Base-by-base conservation (phyloP, 2,888 invertebrate species). In the Pammene fasciana region DNA sequence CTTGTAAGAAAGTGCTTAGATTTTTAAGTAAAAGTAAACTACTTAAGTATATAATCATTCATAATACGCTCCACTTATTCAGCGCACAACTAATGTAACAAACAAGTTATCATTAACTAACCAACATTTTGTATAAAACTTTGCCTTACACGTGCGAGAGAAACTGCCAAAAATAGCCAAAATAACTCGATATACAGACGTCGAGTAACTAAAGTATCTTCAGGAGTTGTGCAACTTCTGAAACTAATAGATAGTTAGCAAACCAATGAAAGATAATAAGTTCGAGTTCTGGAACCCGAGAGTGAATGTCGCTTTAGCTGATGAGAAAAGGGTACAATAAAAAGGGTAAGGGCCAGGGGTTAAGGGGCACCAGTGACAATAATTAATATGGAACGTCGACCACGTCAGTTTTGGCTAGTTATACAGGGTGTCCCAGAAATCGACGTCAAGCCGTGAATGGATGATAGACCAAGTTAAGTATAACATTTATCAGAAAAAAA, bases 161-260 rank as follows among this genome's bases (percentile, higher is more conserved):
- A 34, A 61, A 50, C 48, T 52, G 38, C n/a, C 50, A n/a, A n/a
- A 46, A 61, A 16, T 50, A 36, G 50, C 9, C 62, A 26, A 26
- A 52, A 36, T 48, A 61, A 26, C 62, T 50, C 62, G 41, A 50
- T 16, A 48, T 52, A 48, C 7, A 61, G 9, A 18, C 18, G 34
- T 16, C 6, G 26, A 67, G 45, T 54, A 36, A 54, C 60, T 54
- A 14, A 52, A 36, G 10, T 48, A 38, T 60, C 45, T 26, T 26
- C 26, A 26, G 46, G 48, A 36, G 55, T 61, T 54, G 59, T 41
- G 18, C 62, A 65, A 65, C 59, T 70, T 70, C 36, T 10, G n/a
- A 13, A 65, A 65, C 41, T 70, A 70, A 60, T 70, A 60, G 65
- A 46, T 67, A 67, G 50, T 60, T 52, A 52, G 45, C 10, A 13